A percentile compares a stretch with the other conserved stretches of the same genome.
phyloP scores from a whole-genome alignment of 2,113 vertebrate species.

The Megaceryle torquata region DNA sequence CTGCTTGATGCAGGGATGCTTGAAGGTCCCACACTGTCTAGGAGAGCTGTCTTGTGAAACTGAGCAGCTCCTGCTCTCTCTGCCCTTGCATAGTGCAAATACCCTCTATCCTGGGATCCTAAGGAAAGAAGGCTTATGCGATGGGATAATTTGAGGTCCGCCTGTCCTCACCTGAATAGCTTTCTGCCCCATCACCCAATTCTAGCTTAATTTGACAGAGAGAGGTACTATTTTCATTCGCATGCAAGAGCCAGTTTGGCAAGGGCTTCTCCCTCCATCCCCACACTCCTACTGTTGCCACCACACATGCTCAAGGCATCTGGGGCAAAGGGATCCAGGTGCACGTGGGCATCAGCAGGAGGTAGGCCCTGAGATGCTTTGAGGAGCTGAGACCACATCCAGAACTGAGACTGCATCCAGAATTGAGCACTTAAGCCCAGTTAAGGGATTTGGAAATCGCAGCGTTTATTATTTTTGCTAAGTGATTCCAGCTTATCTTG shows the following conservation, averaged over 20 bases:
- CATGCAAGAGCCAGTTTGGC: neutral
- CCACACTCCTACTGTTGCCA: rapidly evolving
- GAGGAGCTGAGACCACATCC: rapidly evolving
- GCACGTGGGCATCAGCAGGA: neutral
- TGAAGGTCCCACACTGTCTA: neutral
- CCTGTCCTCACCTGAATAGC: neutral
- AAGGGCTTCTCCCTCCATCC: neutral
- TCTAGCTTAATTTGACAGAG: neutral
- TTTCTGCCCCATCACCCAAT: neutral
- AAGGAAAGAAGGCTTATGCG: neutral
- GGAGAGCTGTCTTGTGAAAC: neutral
- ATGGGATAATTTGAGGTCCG: too few relatives aligned
- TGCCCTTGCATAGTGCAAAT: neutral
- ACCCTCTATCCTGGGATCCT: neutral
- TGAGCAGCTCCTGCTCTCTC: neutral
- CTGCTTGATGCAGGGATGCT: neutral
- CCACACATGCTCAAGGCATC: neutral
- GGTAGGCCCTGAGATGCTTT: neutral
- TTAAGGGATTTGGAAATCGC: neutral
- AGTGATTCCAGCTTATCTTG: neutral
- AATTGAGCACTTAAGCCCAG: neutral
- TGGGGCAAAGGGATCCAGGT: neutral
- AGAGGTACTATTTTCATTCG: rapidly evolving
- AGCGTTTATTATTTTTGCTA: neutral
- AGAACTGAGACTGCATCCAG: neutral